A percentile compares a stretch with the other conserved stretches of the same genome.
Conservation (phyloP, 2,888 invertebrate species). For the Acanthosepion pharaonis region DNA sequence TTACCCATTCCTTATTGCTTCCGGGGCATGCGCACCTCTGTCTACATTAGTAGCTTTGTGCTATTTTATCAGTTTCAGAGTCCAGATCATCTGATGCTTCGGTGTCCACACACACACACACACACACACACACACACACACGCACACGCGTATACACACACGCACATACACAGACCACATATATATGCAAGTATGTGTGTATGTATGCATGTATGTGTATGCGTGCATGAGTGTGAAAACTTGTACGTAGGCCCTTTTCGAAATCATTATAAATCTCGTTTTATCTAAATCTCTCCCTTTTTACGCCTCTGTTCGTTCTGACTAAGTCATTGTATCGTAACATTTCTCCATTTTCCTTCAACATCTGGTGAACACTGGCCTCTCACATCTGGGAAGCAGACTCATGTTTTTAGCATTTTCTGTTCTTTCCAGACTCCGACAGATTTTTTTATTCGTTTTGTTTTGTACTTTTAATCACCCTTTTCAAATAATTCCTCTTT, state of each 20-base stretch:
- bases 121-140: too few species aligned
- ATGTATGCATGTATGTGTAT: not conserved
- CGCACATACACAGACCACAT: too few species aligned
- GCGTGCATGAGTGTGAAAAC: not conserved
- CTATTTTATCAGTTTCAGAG: too few species aligned
- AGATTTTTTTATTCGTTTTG: too few species aligned
- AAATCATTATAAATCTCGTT: constrained; percentile 17
- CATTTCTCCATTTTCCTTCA: not conserved
- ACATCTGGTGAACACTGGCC: constrained; percentile 4
- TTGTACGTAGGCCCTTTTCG: not conserved
- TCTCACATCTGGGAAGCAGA: not conserved
- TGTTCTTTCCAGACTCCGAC: not conserved
- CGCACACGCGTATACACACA: too few species aligned
- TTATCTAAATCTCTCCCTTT: not conserved
- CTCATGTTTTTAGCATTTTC: not conserved
- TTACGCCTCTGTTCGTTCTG: not conserved
- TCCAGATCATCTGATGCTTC: too few species aligned
- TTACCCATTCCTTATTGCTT: too few species aligned
- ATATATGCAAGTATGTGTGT: not conserved
- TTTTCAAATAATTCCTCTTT: too few species aligned
- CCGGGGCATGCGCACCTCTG: too few species aligned
- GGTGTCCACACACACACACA: too few species aligned
- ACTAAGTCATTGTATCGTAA: not conserved
- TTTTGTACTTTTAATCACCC: not conserved
- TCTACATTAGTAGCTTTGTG: too few species aligned